A percentile compares a stretch with the other conserved stretches of the same genome.
phyloP scores from a whole-genome alignment of 2,797 vertebrate genomes.

The Hemitrygon akajei region DNA sequence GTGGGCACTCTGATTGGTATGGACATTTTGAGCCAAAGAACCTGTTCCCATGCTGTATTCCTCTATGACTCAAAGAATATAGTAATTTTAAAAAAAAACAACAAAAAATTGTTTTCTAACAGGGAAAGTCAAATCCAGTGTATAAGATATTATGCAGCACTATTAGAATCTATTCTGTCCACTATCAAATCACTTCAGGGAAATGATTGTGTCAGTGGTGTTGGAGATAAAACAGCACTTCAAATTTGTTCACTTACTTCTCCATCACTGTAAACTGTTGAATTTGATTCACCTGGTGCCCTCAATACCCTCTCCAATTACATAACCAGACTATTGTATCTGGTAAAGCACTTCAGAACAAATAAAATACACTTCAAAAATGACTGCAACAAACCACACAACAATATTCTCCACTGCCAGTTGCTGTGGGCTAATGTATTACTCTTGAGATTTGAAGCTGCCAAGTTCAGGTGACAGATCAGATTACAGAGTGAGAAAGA shows the following conservation, averaged over 20 bases:
- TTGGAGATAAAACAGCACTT: not conserved
- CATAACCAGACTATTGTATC: not conserved
- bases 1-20: no score
- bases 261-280: not conserved
- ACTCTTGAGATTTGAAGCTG: not conserved
- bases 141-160: not conserved
- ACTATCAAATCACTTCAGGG: not conserved
- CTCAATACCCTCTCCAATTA: not conserved
- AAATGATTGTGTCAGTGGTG: not conserved
- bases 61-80: not conserved
- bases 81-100: not conserved
- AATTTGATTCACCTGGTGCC: not conserved
- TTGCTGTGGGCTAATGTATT: not conserved
- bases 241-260: slow-evolving; percentile 4
- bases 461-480: not conserved
- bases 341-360: not conserved
- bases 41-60: not conserved
- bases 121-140: not conserved
- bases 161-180: not conserved
- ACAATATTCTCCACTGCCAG: not conserved
- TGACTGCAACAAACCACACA: not conserved
- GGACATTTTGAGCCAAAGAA: no score
- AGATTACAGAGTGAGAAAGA: slow-evolving; percentile 11
- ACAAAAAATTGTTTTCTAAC: not conserved
- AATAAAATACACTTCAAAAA: not conserved